Evolutionary conservation across 1,140 invertebrate species (phyloP).

Genomic region (Bombus waltoni): DNA sequence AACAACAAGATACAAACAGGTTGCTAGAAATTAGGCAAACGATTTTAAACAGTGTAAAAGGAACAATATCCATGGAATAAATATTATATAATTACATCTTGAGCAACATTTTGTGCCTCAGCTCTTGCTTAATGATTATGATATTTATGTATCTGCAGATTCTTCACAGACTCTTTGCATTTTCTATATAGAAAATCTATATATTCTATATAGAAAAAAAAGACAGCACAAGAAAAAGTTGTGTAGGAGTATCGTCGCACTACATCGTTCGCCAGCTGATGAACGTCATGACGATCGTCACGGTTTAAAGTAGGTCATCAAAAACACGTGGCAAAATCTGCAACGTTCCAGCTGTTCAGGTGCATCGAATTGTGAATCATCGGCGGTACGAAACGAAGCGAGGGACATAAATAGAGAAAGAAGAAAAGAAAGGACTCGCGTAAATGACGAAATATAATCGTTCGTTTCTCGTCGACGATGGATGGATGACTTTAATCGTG

Average conservation of each 20-base stretch:
- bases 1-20: too few relatives aligned
- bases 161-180: neutral
- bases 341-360: neutral
- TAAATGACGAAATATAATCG: neutral
- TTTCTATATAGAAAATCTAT: neutral
- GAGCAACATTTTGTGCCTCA: neutral
- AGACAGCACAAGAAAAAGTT: neutral
- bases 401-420: neutral
- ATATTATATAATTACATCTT: neutral
- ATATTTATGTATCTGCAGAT: neutral
- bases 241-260: neutral
- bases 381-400: neutral
- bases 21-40: too few relatives aligned
- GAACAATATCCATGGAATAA: too few relatives aligned
- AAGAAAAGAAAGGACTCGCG: neutral
- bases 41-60: too few relatives aligned
- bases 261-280: neutral
- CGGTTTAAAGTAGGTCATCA: neutral
- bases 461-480: neutral
- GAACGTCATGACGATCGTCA: neutral
- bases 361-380: constrained; percentile 21
- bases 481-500: neutral
- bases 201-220: too few relatives aligned
- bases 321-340: constrained; percentile 1
- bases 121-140: neutral